Evolutionary conservation across 1,140 invertebrate species (phyloP), one percentile per base, ranked within the genome.

Genomic region (Drosophila saltans): DNA sequence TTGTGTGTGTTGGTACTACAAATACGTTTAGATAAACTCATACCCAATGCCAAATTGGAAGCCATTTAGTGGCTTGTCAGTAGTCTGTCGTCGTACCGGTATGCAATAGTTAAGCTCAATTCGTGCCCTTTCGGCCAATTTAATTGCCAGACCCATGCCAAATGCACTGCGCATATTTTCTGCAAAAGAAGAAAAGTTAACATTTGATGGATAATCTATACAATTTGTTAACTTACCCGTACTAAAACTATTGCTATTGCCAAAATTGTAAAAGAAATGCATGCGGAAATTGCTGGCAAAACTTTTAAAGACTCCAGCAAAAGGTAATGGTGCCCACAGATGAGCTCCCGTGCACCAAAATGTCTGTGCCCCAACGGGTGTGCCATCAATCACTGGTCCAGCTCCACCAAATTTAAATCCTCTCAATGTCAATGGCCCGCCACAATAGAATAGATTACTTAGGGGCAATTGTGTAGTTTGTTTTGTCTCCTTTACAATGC

Each of bases 11-110:
- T 36, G 6, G 33, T 36, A 36, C 33, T 36, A 36, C 33, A 8
- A 41, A n/a, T 41, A 21, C 56, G 7, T 61, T 78, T 90, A 92
- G 69, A 92, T 72, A 59, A 92, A 92, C 58, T 92, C 91, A 62
- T 92, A 92, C 57, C 92, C 92, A 81, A 92, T 92, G 39, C 91
- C 91, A 66, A 92, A 91, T 76, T 92, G 92, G 69, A 92, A 92
- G 58, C 90, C 91, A 61, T 88, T 73, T 1, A 60, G 7, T 5
- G 61, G 21, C 41, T 78, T 83, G 67, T 92, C 91, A 10, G 74
- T 78, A 26, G 41, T 36, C 70, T 80, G 81, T 11, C 73, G 74
- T 2, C 73, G 67, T 48, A 92, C 24, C 2, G 92, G 92, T 43
- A 92, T 60, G 62, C 92, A 92, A 62, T 92, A 92, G 77, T 92